Evolutionary conservation across 2,113 vertebrate genomes (phyloP), one percentile per base, ranked within the genome.

Genomic region (Lagenorhynchus albirostris): DNA sequence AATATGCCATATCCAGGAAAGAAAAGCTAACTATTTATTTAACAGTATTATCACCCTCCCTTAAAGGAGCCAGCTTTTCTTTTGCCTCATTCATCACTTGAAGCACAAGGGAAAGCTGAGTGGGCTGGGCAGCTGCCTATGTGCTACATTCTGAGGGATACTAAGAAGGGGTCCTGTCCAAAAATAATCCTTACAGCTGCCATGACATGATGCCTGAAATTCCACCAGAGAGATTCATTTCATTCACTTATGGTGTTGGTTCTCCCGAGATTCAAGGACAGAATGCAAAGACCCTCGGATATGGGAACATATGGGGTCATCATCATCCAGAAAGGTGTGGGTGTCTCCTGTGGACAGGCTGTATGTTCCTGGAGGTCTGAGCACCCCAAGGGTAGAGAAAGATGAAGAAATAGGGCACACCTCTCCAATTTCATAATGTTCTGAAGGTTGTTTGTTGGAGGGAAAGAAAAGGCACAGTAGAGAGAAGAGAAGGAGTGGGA

Each of bases 111-210:
- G 58, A 71, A 80, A 91, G 31, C 38, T 84, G 76, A 95, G 87
- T 70, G 15, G 62, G 63, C 8, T 58, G 50, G 82, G 29, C 58
- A 76, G 77, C 70, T 96, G 82, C 70, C 58, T 81, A 25, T 29
- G 20, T 53, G 25, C 50, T 74, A n/a, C 26, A 74, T 80, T 97
- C 70, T 70, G 60, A 87, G 41, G 38, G 82, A 74, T 53, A 36
- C 20, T 63, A 80, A 73, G 68, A 84, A 50, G 76, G 15, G 44
- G n/a, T 50, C 55, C 8, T 77, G 25, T 58, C 85, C 76, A 9
- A 63, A 93, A 97, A 95, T 96, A 95, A 96, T 87, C 87, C 76
- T 91, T 33, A 21, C 76, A 93, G 92, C 93, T 96, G 90, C 90
- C 71, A 11, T 38, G 63, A 70, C 29, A 26, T 14, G n/a, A 74